Evolutionary conservation across 2,888 invertebrate genomes (phyloP), one percentile per base, ranked within the genome.

Genomic region (Drosophila maculinotata): DNA sequence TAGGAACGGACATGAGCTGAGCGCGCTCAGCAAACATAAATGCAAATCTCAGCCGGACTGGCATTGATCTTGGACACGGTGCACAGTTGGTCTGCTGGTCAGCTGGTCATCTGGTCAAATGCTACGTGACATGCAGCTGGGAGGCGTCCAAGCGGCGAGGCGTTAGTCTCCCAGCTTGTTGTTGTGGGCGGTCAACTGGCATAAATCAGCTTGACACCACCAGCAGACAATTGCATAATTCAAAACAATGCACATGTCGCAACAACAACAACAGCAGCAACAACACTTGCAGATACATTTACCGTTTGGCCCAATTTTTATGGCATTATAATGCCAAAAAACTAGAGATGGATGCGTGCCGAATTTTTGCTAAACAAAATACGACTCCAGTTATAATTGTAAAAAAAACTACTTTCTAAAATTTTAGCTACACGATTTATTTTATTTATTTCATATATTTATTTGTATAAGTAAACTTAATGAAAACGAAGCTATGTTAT

Each of bases 51-150:
- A 38, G 52, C 56, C 54, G 45, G 23, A 26, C 63, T 83, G 83
- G 88, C 83, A 83, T 87, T 83, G 83, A 83, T 83, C 83, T 83
- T 83, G 83, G 77, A 59, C 36, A 68, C n/a, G n/a, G n/a, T n/a
- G 44, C 45, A 52, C 49, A 42, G 57, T 59, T 53, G 66, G 28
- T 52, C 30, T 23, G 26, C 35, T 39, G 31, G 41, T n/a, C 45
- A 45, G 45, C 49, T 65, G 60, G 25, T 52, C 86, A 81, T 20
- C 20, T 20, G 20, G 20, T 20, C 20, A 20, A 77, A 63, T 60
- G 60, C 52, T 54, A 53, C 57, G 51, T 60, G 79, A 77, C 78
- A 39, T 42, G 64, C 28, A 9, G 28, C 59, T 54, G 64, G 58
- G 48, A 73, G 86, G 76, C 62, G 79, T 87, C 63, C 72, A 44